Evolutionary conservation across 2,888 invertebrate species (phyloP).

Genomic region (Ferdinandea cuprea): DNA sequence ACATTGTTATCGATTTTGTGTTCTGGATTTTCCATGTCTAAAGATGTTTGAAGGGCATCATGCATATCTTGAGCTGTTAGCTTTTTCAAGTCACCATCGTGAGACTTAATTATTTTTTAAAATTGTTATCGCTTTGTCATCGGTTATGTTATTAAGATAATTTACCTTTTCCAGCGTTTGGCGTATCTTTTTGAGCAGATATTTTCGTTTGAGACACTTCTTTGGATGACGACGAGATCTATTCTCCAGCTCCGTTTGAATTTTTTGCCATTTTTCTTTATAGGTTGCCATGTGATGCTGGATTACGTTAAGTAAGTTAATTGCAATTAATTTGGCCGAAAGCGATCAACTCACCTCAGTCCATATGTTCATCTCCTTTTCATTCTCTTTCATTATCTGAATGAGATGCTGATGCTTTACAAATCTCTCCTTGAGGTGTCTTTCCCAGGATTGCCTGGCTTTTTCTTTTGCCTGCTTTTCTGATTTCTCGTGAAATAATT

Average conservation of each 20-base stretch:
- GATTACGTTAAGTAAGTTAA: no score
- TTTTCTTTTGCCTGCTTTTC: constrained; percentile 71
- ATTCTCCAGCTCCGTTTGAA: constrained; percentile 76
- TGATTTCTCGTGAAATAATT: constrained; percentile 67
- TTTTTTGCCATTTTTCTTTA: constrained; percentile 76
- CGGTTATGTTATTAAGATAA: not conserved
- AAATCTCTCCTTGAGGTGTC: constrained; percentile 79
- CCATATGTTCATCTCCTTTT: constrained; percentile 74
- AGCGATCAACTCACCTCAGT: constrained; percentile 75
- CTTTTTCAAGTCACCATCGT: constrained; percentile 36
- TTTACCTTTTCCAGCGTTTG: constrained; percentile 50
- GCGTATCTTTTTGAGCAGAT: not conserved
- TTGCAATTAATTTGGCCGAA: no score
- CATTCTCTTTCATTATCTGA: constrained; percentile 66
- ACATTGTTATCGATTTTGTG: constrained; percentile 75
- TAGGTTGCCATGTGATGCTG: constrained; percentile 76
- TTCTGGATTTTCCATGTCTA: constrained; percentile 77
- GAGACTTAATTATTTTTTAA: constrained; percentile 15
- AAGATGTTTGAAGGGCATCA: constrained; percentile 79
- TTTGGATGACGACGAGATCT: constrained; percentile 43
- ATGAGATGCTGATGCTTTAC: constrained; percentile 77
- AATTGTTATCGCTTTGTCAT: no score
- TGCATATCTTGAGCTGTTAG: constrained; percentile 76
- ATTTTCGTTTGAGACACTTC: constrained; percentile 30
- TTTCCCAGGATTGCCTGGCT: constrained; percentile 79